phyloP scores from a whole-genome alignment of 2,113 vertebrate species.

The Pan troglodytes region NHGRI_mPanTro3-v2.1_pri NC_072419.2:64770001-64770500 shows the following conservation, averaged over 20 bases:
- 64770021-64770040: background rate
- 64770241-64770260: background rate
- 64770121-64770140: background rate
- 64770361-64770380: background rate
- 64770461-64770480: accelerated
- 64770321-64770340: background rate
- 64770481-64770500: background rate
- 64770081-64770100: too few species aligned
- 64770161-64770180: too few species aligned
- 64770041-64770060: background rate
- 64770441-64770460: accelerated
- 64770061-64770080: background rate
- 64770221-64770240: background rate
- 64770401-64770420: accelerated
- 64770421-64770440: accelerated
- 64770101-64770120: accelerated
- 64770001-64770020: background rate
- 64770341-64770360: background rate
- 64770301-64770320: background rate
- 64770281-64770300: background rate
- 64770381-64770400: background rate
- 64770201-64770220: background rate
- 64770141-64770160: accelerated
- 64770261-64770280: accelerated
- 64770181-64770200: accelerated